Conservation (phyloP, 1,140 invertebrate species). For the Laupala kohalensis region DNA sequence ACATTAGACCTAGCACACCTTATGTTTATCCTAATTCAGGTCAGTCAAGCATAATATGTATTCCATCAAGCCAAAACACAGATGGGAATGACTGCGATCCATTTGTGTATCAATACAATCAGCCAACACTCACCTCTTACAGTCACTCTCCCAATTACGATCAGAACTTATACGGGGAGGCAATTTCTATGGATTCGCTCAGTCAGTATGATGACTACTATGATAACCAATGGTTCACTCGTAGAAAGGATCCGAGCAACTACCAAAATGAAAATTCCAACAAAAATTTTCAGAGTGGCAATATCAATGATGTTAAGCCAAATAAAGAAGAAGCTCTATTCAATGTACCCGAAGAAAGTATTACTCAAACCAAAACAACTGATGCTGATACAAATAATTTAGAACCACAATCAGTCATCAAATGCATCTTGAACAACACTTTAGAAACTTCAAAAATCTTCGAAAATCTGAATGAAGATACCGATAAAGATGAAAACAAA, state of each 20-base stretch:
- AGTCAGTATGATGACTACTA: not conserved
- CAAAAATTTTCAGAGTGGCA: too few species aligned
- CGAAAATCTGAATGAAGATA: too few species aligned
- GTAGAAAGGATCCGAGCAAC: not conserved
- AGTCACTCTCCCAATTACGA: not conserved
- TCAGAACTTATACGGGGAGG: not conserved
- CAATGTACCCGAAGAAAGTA: too few species aligned
- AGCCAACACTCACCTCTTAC: not conserved
- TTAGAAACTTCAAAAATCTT: too few species aligned
- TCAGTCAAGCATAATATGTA: not conserved
- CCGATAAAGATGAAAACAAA: too few species aligned
- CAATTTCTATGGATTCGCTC: not conserved
- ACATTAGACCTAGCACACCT: not conserved
- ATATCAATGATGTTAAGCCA: too few species aligned
- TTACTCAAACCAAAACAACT: too few species aligned
- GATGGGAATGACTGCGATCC: not conserved
- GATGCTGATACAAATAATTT: too few species aligned
- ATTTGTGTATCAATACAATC: not conserved
- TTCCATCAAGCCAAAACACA: not conserved
- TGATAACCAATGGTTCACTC: not conserved
- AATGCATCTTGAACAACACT: too few species aligned
- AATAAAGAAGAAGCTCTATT: too few species aligned
- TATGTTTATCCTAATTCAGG: not conserved
- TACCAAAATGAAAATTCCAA: too few species aligned
- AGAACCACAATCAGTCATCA: too few species aligned